Evolutionary conservation across 2,888 invertebrate species (phyloP).

Genomic region (Ptilodon capucinus): DNA sequence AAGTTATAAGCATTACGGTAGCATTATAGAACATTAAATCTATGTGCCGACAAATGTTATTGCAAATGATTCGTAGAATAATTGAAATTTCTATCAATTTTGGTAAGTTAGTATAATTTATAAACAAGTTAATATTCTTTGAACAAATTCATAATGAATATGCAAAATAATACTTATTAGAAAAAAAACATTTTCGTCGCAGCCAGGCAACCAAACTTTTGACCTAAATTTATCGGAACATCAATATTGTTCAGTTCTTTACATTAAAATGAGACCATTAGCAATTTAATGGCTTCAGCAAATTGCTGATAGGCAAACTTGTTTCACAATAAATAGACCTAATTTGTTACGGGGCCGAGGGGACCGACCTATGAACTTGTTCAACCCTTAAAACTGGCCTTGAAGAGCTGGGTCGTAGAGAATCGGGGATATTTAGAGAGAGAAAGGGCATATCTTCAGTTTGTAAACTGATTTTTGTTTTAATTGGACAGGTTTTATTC

Average conservation of each 20-base stretch:
- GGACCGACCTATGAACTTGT: constrained; percentile 47
- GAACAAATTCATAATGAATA: too few species aligned
- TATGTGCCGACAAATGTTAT: too few species aligned
- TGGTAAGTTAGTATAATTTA: too few species aligned
- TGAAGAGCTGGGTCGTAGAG: constrained; percentile 2
- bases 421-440: constrained; percentile 13
- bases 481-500: too few species aligned
- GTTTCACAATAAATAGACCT: constrained; percentile 61
- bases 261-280: constrained; percentile 52
- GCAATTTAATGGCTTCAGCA: constrained; percentile 58
- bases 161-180: too few species aligned
- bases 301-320: constrained; percentile 73
- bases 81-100: too few species aligned
- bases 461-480: too few species aligned
- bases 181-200: neutral
- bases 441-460: too few species aligned
- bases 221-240: constrained; percentile 16
- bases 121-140: too few species aligned
- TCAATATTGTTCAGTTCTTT: constrained; percentile 26
- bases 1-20: too few species aligned
- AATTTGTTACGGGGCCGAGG: constrained; percentile 57
- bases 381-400: constrained; percentile 28
- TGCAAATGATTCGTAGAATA: too few species aligned
- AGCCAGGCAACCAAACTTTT: neutral
- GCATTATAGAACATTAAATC: too few species aligned